These are phyloP conservation scores for Drosophila insularis DNA, from an alignment of 1,140 invertebrate genomes.

Conservation along the genomic window DNA sequence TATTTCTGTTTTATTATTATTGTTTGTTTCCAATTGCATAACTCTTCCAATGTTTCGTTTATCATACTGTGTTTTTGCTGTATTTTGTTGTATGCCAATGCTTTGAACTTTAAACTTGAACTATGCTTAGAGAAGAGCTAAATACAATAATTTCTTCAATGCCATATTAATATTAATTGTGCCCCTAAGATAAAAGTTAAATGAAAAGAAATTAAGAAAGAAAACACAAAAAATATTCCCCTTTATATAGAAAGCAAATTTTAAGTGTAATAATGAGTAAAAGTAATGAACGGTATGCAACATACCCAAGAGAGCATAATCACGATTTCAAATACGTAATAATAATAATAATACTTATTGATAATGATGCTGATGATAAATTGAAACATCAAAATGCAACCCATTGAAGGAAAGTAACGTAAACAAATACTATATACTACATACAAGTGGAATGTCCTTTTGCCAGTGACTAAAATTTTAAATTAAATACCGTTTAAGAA, in stretches of 20 bases:
- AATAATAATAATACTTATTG: conserved; percentile 56
- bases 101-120: conserved; percentile 27
- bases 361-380: conserved; percentile 17
- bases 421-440: background rate
- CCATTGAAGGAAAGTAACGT: background rate
- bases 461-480: conserved; percentile 75
- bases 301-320: conserved; percentile 80
- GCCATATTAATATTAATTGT: conserved; percentile 76
- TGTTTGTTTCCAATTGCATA: conserved; percentile 43
- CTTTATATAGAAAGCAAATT: conserved; percentile 49
- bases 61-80: conserved; percentile 47
- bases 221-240: conserved; percentile 65
- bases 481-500: conserved; percentile 50
- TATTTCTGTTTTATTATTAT: conserved; percentile 56
- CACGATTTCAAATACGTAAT: conserved; percentile 79
- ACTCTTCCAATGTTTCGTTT: conserved; percentile 67
- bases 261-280: conserved; percentile 51
- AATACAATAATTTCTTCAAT: conserved; percentile 73
- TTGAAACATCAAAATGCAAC: conserved; percentile 11
- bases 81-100: conserved; percentile 66
- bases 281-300: conserved; percentile 69
- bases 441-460: conserved; percentile 52
- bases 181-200: conserved; percentile 32
- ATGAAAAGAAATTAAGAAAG: conserved; percentile 25
- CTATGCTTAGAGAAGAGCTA: conserved; percentile 10